Percentiles rank a stretch among this genome's conserved stretches.
Evolutionary conservation across 2,113 vertebrate genomes (phyloP).

Genomic region (Diphyllodes magnificus): DNA sequence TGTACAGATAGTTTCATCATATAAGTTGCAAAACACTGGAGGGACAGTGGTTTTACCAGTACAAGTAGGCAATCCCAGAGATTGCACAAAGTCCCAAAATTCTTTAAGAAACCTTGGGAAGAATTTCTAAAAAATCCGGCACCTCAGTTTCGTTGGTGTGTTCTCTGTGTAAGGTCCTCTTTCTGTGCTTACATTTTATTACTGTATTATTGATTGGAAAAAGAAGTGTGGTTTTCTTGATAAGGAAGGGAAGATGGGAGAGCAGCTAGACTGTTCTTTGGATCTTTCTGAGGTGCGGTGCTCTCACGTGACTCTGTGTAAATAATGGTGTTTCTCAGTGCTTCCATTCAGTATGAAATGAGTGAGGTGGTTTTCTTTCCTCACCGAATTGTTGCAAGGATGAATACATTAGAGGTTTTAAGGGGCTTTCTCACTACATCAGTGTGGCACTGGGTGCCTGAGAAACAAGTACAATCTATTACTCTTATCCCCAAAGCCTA

Average conservation of each 20-base stretch:
- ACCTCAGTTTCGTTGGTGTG: not conserved
- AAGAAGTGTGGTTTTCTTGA: not conserved
- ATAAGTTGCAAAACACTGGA: not conserved
- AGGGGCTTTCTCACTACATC: not conserved
- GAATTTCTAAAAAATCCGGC: not conserved
- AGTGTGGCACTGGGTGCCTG: not conserved
- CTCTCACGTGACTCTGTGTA: not conserved
- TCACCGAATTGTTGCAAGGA: rapidly evolving
- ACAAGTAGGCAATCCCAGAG: not conserved
- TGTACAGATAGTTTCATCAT: not conserved
- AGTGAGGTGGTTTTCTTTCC: not conserved
- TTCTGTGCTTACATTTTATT: not conserved
- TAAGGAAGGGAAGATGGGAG: not conserved
- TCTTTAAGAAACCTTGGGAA: not conserved
- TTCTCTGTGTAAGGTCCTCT: not conserved
- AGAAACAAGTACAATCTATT: not conserved
- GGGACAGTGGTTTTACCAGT: not conserved
- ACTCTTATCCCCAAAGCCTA: not conserved
- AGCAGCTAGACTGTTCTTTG: not conserved
- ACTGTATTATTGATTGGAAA: not conserved
- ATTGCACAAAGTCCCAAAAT: not conserved
- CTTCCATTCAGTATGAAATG: not conserved
- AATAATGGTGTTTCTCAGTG: not conserved
- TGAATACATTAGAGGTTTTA: not conserved
- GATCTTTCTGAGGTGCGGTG: not conserved